Base-by-base conservation (phyloP, 1,140 invertebrate species). In the Heliconius nattereri region DNA sequence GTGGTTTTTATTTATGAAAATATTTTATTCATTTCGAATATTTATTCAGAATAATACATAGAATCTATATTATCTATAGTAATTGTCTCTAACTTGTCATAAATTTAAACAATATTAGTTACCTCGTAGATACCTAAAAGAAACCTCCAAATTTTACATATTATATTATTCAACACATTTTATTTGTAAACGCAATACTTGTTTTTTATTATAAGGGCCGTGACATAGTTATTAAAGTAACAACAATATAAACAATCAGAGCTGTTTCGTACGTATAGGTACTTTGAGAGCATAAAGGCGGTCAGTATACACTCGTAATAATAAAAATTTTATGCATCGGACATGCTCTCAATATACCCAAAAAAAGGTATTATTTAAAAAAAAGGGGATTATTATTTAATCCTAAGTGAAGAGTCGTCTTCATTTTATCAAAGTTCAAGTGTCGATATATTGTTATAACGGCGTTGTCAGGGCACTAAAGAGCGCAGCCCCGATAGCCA, bases 371-470 rank as follows among this genome's bases (percentile, higher is more conserved):
- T 81, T 83, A 78, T 81, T 84, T 83, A 87, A 84, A 85, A 83
- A 87, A 89, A 90, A 86, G 86, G 89, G 86, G 85, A 86, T 90
- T 92, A 94, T 94, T 92, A 91, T 94, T 92, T 93, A 94, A 94
- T 94, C 91, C 88, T 87, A 90, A 90, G 90, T 88, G 86, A 89
- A 87, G 89, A 87, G 89, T 92, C 91, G 87, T 93, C 91, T 93
- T 93, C 90, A 92, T 91, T 93, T 94, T 94, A 94, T 94, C 93
- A 92, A 92, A 85, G 78, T 76, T 78, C 87, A 89, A 92, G 89
- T 93, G 84, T 88, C 93, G 89, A 94, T 93, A 93, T 94, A 92
- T 93, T 91, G 91, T 87, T 90, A 91, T 92, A 94, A 93, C 89
- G 87, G 87, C 87, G 84, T 82, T 88, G 92, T 86, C 84, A 82